Evolutionary conservation across 2,888 invertebrate species (phyloP), one percentile per base, ranked within the genome.

Genomic region (Tridacna crocea): DNA sequence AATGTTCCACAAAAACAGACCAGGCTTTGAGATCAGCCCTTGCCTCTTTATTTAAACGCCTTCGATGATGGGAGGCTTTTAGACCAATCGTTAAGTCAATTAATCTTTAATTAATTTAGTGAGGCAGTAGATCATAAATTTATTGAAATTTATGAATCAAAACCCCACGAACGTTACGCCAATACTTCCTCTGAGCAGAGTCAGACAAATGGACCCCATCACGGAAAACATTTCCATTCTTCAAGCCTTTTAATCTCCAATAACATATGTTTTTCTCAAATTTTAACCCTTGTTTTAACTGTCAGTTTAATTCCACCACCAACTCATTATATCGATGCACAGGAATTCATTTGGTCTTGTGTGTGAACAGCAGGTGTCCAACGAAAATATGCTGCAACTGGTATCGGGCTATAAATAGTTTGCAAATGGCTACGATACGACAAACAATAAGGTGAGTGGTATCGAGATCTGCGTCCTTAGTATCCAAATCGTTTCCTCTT

Each of bases 1-100:
- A 82, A 58, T 75, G 68, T 19, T 77, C 70, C 0, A 63, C 19
- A 63, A 82, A 84, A 47, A 75, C 27, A 17, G 51, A 55, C 84
- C 84, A 81, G 3, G 77, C 77, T 4, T 47, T 8, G 0, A 84
- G 12, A 58, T 82, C 84, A 46, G 22, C 15, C 13, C 77, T n/a
- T 22, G 55, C 51, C 47, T 74, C 79, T 17, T 75, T 68, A 4
- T 73, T 77, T 15, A 84, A 48, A 6, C 73, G 47, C 6, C 73
- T 47, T 12, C 46, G 26, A 47, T 84, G 84, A 72, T 81, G 63
- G 22, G 79, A 77, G 15, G 24, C 36, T 17, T 36, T 22, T 10
- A 82, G 19, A 8, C 48, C 51, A 36, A 36, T 63, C 13, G 80
- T 84, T 12, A 84, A 26, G 51, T 77, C 77, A 15, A 70, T 79